Base-by-base conservation (phyloP, 2,797 vertebrate species). In the Mormyrops boulengeri region DNA sequence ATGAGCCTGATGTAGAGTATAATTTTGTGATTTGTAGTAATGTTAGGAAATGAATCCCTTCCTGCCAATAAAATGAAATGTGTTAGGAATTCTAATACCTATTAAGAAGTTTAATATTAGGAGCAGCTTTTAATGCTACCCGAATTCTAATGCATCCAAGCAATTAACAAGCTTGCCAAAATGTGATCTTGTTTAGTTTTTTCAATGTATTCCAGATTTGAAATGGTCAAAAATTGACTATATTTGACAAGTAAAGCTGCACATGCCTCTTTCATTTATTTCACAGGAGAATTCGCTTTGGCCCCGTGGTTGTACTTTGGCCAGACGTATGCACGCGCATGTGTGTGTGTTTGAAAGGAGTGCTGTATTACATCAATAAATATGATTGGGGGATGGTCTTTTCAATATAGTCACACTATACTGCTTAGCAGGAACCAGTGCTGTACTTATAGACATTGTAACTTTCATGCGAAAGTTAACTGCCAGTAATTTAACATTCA, bases 81-180 rank as follows among this genome's bases (percentile, higher is more conserved):
- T 47, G 77, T n/a, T 82, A 82, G 44, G 77, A 82, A 47, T 22
- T 82, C 77, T 19, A 22, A 82, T 82, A 47, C 77, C 41, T 47
- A 82, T 82, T 82, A n/a, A 82, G 41, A 82, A 47, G 77, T 82
- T 82, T 47, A 82, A 82, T 82, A 44, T 82, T 82, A 82, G 77
- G 77, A 82, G 77, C 19, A 82, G 77, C 19, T 4, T 38, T 77
- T 77, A 77, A 41, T 77, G 69, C 41, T 77, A 77, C 41, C 69
- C 69, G 41, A 77, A 38, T 82, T 82, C 41, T 47, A 47, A 82
- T 47, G 77, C 77, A 82, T 47, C 77, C 19, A 82, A 82, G 41
- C 77, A 44, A 82, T 82, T 82, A 82, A 47, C 77, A 82, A 82
- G 41, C 77, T 82, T 82, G 77, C 38, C 38, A 82, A 82, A 82